Conservation (phyloP, 2,888 invertebrate genomes). For the Amiota minor region DNA sequence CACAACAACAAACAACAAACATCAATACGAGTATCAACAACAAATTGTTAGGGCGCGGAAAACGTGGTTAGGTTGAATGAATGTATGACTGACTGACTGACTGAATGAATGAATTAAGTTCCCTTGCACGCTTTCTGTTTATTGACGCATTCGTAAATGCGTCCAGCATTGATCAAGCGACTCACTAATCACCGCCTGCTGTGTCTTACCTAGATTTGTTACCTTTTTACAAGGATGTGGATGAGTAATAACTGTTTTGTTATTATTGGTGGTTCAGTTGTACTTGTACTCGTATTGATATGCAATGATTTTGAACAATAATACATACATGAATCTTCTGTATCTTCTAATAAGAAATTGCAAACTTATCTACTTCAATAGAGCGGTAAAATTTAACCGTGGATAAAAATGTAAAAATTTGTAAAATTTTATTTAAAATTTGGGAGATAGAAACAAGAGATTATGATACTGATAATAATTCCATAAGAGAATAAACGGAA, state of each 20-base stretch:
- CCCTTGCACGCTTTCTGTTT: background rate
- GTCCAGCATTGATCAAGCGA: conserved; percentile 43
- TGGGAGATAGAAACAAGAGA: too few species aligned
- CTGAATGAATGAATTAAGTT: background rate
- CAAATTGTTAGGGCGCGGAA: conserved; percentile 52
- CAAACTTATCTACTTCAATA: too few species aligned
- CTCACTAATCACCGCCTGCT: conserved; percentile 67
- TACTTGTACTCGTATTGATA: too few species aligned
- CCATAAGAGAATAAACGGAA: too few species aligned
- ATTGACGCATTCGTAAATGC: conserved; percentile 5
- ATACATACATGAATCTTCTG: conserved; percentile 4
- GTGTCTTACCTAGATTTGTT: conserved; percentile 45
- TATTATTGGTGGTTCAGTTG: conserved; percentile 6
- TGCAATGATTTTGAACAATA: conserved; percentile 30
- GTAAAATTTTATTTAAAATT: too few species aligned
- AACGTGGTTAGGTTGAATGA: conserved; percentile 18
- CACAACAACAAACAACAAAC: conserved; percentile 61
- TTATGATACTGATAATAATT: too few species aligned
- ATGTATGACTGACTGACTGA: background rate
- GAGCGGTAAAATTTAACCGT: too few species aligned
- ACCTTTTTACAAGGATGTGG: conserved; percentile 24
- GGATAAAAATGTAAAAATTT: too few species aligned
- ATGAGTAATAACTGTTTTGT: background rate
- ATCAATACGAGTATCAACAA: conserved; percentile 39
- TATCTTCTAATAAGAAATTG: too few species aligned